A percentile compares a stretch with the other conserved stretches of the same genome.
phyloP scores from a whole-genome alignment of 2,888 invertebrate species.

The Tyria jacobaeae region DNA sequence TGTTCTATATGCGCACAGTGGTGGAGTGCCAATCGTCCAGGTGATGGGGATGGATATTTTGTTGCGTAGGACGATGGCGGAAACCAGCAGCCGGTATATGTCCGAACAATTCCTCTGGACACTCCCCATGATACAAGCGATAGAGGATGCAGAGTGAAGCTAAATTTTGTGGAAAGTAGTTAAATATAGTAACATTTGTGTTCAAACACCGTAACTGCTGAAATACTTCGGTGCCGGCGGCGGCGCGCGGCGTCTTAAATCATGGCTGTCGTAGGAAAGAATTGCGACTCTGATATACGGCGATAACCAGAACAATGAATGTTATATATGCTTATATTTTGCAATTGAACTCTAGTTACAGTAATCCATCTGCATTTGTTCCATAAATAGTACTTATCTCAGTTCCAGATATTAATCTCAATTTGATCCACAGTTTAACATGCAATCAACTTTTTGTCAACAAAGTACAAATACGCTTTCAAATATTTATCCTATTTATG shows the following conservation, averaged over 20 bases:
- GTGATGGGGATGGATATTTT: no score
- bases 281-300: no score
- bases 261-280: not conserved
- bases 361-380: not conserved
- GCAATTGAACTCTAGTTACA: not conserved
- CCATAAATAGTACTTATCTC: not conserved
- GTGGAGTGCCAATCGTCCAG: no score
- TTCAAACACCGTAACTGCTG: not conserved
- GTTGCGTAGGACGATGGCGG: no score
- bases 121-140: no score
- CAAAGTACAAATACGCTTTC: conserved; percentile 38
- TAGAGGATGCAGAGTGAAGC: no score
- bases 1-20: no score
- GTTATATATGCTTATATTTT: not conserved
- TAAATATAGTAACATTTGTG: not conserved
- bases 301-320: no score
- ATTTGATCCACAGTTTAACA: conserved; percentile 33
- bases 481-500: conserved; percentile 34
- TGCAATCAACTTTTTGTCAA: conserved; percentile 39
- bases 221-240: not conserved
- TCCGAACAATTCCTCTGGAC: no score
- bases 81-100: no score
- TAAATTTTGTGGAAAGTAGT: not conserved
- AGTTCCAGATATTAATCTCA: not conserved
- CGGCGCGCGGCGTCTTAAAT: not conserved